Percentiles rank a stretch among this genome's conserved stretches.
Conservation (phyloP, 2,113 vertebrate genomes). For the Nibea coibor region DNA sequence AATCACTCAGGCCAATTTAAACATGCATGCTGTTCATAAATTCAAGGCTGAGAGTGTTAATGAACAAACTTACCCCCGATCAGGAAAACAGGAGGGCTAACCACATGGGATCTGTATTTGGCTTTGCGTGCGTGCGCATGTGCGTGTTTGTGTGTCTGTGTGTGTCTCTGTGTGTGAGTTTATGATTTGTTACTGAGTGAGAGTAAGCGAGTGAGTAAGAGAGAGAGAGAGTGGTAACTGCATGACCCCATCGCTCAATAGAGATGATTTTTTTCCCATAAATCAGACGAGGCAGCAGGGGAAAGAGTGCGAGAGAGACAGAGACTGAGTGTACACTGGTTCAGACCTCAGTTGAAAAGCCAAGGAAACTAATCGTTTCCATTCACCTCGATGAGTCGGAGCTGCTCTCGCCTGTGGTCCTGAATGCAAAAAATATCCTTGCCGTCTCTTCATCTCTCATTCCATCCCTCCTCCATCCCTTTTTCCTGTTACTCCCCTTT, state of each 20-base stretch:
- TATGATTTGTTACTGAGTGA: constrained; percentile 52
- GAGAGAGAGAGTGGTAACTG: constrained; percentile 51
- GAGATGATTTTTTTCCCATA: constrained; percentile 75
- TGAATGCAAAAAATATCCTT: constrained; percentile 61
- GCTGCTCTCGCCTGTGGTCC: constrained; percentile 45
- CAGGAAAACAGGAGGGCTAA: constrained; percentile 43
- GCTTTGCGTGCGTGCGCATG: not conserved
- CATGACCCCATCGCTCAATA: constrained; percentile 73
- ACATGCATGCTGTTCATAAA: constrained; percentile 66
- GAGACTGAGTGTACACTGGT: constrained; percentile 59
- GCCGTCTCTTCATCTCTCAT: constrained; percentile 32
- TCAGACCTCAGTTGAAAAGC: constrained; percentile 66
- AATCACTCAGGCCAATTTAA: constrained; percentile 67
- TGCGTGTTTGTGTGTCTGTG: not conserved
- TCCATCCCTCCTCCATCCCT: constrained; percentile 9
- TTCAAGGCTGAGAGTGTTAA: constrained; percentile 56
- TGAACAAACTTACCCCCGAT: constrained; percentile 50
- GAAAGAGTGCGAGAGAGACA: constrained; percentile 55
- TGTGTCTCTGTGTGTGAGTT: constrained; percentile 9
- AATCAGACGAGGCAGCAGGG: constrained; percentile 65
- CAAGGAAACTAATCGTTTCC: constrained; percentile 70
- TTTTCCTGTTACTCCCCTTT: not conserved
- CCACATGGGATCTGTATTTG: constrained; percentile 38
- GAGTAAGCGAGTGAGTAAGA: constrained; percentile 14
- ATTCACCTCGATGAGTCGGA: constrained; percentile 63